Conservation (phyloP, 2,797 vertebrate species). For the Zalophus californianus region DNA sequence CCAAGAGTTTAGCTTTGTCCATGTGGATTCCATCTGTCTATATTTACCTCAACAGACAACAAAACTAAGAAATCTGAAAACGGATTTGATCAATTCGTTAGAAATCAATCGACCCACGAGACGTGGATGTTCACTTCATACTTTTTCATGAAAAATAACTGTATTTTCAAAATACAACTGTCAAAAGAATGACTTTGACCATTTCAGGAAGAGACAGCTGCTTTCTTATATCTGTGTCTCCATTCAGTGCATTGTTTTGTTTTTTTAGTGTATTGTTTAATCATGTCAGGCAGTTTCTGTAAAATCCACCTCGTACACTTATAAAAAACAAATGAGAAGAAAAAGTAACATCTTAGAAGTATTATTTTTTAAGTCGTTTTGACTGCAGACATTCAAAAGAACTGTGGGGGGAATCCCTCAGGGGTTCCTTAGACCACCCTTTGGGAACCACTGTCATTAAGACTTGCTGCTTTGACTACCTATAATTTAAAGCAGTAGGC, state of each 20-base stretch:
- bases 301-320: fast-evolving
- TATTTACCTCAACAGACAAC: fast-evolving
- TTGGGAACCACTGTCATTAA: fast-evolving
- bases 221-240: fast-evolving
- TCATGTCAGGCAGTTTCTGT: fast-evolving
- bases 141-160: neutral
- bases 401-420: neutral
- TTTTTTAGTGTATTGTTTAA: fast-evolving
- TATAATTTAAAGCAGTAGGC: neutral
- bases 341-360: neutral
- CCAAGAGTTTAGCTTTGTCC: fast-evolving
- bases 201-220: neutral
- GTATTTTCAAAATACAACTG: no score
- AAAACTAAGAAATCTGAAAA: neutral
- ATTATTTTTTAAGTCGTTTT: neutral
- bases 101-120: neutral
- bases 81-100: fast-evolving
- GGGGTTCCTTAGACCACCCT: neutral
- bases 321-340: neutral
- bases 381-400: neutral
- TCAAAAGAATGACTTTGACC: neutral
- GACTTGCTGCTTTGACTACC: fast-evolving
- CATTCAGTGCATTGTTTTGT: neutral
- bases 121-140: no score
- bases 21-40: fast-evolving